phyloP scores from a whole-genome alignment of 2,113 vertebrate species.

The Apodemus speciosus region DNA sequence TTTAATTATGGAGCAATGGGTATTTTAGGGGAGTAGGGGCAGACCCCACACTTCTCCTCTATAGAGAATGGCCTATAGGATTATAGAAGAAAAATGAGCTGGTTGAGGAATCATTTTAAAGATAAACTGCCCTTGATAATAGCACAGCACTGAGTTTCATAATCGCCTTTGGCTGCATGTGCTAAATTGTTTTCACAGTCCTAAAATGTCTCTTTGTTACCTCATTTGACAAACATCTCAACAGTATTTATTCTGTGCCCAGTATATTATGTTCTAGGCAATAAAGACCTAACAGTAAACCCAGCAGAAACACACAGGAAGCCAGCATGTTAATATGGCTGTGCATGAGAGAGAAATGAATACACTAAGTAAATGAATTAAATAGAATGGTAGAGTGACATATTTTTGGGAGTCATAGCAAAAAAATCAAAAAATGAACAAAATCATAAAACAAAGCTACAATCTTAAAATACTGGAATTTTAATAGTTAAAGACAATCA shows the following conservation, averaged over 20 bases:
- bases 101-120: not conserved
- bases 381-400: not conserved
- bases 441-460: fast-evolving
- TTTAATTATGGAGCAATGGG: not conserved
- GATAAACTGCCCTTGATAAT: not conserved
- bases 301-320: not conserved
- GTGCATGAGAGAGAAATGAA: not conserved
- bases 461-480: not conserved
- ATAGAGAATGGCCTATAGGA: not conserved
- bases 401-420: not conserved
- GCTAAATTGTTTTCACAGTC: not conserved
- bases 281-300: not conserved
- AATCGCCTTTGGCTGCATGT: fast-evolving
- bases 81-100: not conserved
- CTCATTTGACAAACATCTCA: not conserved
- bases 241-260: not conserved
- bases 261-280: not conserved
- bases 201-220: not conserved
- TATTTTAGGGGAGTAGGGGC: fast-evolving
- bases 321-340: too few relatives aligned
- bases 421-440: not conserved
- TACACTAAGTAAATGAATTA: not conserved
- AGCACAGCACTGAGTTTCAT: not conserved
- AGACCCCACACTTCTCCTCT: not conserved
- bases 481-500: not conserved